Base-by-base conservation (phyloP, 1,140 invertebrate genomes). In the Panagrolaimus sp. region DNA sequence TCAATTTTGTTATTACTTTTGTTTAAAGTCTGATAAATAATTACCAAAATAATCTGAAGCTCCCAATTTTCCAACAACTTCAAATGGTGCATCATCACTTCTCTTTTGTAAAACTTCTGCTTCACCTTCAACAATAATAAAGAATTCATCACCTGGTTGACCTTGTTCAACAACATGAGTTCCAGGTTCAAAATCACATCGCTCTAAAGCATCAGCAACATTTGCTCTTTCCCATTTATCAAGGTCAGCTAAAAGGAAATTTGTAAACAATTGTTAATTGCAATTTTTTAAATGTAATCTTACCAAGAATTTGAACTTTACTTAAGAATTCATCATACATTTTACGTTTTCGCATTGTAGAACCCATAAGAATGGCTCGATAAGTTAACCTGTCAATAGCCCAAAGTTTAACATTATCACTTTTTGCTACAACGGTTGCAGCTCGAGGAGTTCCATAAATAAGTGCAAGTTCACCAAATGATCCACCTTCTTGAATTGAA, bases 251-350 rank as follows among this genome's bases (percentile, higher is more conserved):
- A 85, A 27, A 84, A n/a, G n/a, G n/a, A n/a, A 83, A 74, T 66
- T 9, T 5, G 16, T 65, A 38, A 38, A 38, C 2, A 64, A 43
- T 2, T n/a, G n/a, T 14, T 11, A n/a, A 25, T 57, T 5, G 27
- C 51, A 57, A 5, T 11, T 11, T 20, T 63, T 72, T 5, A 63
- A 25, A 63, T 38, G 2, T 38, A 38, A 38, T 4, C 85, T 84
- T 84, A 92, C 91, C 92, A 77, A 98, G 86, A 80, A 98, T 98
- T 61, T 94, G 95, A 31, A 99, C 96, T 82, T 96, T 90, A 16
- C 91, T 92, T 8, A 99, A 87, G 83, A 99, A 98, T 84, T 98
- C 94, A 85, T 99, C 93, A 85, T 99, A 99, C 91, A 99, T 96
- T 85, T 98, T 96, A 69, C 96, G 88, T 85, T 99, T 99, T 67